Evolutionary conservation across 2,797 vertebrate genomes (phyloP).

Genomic region (Paratrypauchen microcephalus): DNA sequence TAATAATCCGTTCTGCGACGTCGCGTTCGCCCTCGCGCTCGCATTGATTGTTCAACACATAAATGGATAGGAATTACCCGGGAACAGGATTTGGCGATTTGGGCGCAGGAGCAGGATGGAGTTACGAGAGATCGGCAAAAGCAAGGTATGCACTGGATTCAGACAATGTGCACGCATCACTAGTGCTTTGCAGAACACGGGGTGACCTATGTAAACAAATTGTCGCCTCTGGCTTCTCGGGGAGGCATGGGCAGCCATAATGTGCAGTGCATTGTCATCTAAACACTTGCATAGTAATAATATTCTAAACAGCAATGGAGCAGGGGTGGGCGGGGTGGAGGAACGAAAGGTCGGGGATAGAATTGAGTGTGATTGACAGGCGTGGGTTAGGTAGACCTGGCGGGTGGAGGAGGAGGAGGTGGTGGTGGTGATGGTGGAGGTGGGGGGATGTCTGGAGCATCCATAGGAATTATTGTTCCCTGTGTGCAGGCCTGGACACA

Average conservation of each 20-base stretch:
- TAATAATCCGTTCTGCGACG: conserved; percentile 57
- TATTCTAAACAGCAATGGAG: conserved; percentile 68
- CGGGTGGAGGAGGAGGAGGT: too few species aligned
- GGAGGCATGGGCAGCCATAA: conserved; percentile 48
- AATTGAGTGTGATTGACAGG: conserved; percentile 80
- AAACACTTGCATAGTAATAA: conserved; percentile 70
- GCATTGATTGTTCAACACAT: conserved; percentile 58
- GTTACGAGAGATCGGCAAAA: conserved; percentile 86
- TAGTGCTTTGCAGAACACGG: conserved; percentile 48
- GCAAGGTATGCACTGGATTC: conserved; percentile 76
- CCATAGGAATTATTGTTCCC: conserved; percentile 75
- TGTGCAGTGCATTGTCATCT: conserved; percentile 69
- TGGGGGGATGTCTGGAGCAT: conserved; percentile 69
- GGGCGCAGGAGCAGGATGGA: conserved; percentile 86
- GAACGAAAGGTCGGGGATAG: conserved; percentile 65
- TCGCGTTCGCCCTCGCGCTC: conserved; percentile 65
- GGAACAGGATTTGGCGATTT: conserved; percentile 84
- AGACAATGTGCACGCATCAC: conserved; percentile 72
- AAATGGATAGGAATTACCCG: conserved; percentile 87
- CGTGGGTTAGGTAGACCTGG: conserved; percentile 69
- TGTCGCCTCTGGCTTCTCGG: conserved; percentile 48
- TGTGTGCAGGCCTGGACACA: conserved; percentile 65
- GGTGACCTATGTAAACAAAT: conserved; percentile 69
- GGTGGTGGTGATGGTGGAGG: conserved; percentile 41
- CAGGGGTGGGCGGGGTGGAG: conserved; percentile 73